Evolutionary conservation across 2,797 vertebrate species (phyloP).

Genomic region (Tangara arthus): DNA sequence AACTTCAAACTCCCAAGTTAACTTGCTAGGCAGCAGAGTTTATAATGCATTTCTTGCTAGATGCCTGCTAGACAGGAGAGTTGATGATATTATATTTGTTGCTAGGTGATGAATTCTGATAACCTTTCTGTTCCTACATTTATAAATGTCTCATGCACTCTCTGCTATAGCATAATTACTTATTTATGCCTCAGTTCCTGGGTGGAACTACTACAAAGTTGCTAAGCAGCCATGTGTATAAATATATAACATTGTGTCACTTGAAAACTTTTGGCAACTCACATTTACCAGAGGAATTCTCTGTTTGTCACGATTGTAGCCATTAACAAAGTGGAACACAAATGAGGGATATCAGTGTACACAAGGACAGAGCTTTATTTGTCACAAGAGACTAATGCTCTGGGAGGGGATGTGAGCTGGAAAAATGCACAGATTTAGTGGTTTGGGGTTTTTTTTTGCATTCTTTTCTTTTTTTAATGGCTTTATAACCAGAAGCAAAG

Average conservation of each 20-base stretch:
- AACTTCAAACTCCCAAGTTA: slow-evolving; percentile 14
- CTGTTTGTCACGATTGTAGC: background rate
- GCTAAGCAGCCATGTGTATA: background rate
- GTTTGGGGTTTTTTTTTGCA: background rate
- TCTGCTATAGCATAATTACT: background rate
- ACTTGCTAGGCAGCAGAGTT: background rate
- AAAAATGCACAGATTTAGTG: background rate
- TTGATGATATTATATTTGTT: background rate
- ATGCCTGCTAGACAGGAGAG: slow-evolving; percentile 1
- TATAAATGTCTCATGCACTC: background rate
- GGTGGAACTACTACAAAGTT: slow-evolving; percentile 4
- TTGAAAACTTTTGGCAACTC: slow-evolving; percentile 14
- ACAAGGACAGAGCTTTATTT: background rate
- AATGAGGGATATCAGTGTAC: background rate
- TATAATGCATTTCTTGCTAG: background rate
- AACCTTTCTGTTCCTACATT: slow-evolving; percentile 21
- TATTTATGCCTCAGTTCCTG: background rate
- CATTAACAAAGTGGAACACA: background rate
- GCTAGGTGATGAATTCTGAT: slow-evolving; percentile 11
- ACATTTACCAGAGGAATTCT: background rate
- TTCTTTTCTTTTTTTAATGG: background rate
- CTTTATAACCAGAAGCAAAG: slow-evolving; percentile 37
- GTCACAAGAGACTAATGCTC: background rate
- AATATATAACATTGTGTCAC: background rate
- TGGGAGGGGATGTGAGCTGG: background rate